Percentiles rank a stretch among this genome's conserved stretches.
Conservation (phyloP, 2,888 invertebrate species). For the Apamea anceps region DNA sequence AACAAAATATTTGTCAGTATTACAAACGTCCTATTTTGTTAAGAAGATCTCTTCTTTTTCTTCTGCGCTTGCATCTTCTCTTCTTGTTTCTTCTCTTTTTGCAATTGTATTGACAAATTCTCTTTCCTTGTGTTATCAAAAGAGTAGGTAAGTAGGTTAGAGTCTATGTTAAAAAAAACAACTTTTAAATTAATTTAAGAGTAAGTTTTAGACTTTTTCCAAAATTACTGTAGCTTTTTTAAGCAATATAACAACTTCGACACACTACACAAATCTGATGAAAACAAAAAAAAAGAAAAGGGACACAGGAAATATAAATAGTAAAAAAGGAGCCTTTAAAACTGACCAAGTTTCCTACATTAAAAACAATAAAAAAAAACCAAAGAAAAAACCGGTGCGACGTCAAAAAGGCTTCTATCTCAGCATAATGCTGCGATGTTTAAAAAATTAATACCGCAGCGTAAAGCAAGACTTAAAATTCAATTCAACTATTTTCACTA, state of each 20-base stretch:
- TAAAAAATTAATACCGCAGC: too few relatives aligned
- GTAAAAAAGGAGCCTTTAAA: too few relatives aligned
- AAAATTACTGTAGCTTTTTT: background rate
- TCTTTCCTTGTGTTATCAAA: background rate
- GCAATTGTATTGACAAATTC: too few relatives aligned
- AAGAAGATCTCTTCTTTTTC: background rate
- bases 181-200: background rate
- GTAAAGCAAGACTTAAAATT: background rate
- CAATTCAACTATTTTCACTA: background rate
- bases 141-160: background rate
- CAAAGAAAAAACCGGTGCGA: too few relatives aligned
- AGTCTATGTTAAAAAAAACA: background rate
- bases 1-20: background rate
- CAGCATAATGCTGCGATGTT: too few relatives aligned
- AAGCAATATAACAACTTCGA: background rate
- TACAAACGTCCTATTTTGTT: background rate
- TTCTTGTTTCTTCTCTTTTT: background rate
- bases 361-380: too few relatives aligned
- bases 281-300: too few relatives aligned
- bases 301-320: too few relatives aligned
- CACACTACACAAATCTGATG: background rate
- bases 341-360: too few relatives aligned
- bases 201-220: background rate
- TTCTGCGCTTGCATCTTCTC: background rate
- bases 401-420: too few relatives aligned